Evolutionary conservation across 2,113 vertebrate species (phyloP), one percentile per base, ranked within the genome.

Genomic region (Melanerpes aurifrons): DNA sequence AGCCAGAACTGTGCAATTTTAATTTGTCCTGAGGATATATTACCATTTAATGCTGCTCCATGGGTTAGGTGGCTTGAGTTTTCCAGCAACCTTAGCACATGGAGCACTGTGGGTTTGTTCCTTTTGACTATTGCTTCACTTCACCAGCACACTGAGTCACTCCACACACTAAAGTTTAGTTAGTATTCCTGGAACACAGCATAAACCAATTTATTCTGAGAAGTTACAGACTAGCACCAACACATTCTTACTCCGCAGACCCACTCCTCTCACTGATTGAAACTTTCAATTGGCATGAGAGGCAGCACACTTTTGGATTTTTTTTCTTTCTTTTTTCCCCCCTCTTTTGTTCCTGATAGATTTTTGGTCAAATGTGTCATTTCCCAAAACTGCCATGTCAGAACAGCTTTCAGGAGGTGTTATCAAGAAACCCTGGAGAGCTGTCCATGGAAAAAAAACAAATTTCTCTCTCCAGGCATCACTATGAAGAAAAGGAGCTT

Each of bases 151-250:
- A 12, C 9, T 75, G 73, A 75, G 54, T 92, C 54, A 88, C 31
- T 16, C 0, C 0, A 45, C 53, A 67, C 15, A 26, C 43, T 72
- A 2, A 53, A 72, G 28, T 29, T 62, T 91, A 45, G 78, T 32
- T 82, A 85, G 87, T 66, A 29, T 87, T 91, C 67, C 71, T 91
- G 91, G 71, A 93, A 95, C 18, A 40, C 4, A 19, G 10, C 28
- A n/a, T 84, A 56, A 86, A 79, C 5, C 4, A 50, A n/a, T 77
- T 90, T 70, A 91, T 88, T 76, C 79, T 91, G 32, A 87, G 63
- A 85, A 76, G 63, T 71, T 93, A 17, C 35, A 40, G 31, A 28
- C 43, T 67, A 82, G 22, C 47, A 21, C 11, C 68, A 58, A 26
- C 32, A 31, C 43, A 26, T 22, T 57, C 78, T 92, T 87, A 72